phyloP scores from a whole-genome alignment of 2,113 vertebrate species.

The Pomatostomus ruficeps region DNA sequence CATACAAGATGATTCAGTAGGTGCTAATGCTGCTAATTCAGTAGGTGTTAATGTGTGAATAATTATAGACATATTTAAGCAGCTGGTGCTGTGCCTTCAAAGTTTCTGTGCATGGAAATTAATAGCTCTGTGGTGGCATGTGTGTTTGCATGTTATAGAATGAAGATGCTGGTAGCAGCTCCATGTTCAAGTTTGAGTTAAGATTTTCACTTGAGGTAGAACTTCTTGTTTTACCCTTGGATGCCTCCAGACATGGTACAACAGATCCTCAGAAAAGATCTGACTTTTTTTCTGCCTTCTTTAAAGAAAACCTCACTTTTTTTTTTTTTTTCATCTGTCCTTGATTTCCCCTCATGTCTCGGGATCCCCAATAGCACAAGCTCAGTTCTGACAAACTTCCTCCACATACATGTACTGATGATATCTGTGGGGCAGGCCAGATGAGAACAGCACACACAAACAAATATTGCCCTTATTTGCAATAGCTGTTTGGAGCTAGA shows the following conservation, averaged over 20 bases:
- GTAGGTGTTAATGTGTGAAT: constrained; percentile 68
- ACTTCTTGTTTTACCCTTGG: not conserved
- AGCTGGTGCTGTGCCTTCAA: constrained; percentile 48
- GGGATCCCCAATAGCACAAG: not conserved
- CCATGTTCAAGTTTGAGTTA: not conserved
- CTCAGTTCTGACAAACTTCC: not conserved
- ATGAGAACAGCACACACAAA: not conserved
- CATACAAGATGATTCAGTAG: constrained; percentile 59
- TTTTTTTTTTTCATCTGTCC: not conserved
- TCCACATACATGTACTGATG: fast-evolving
- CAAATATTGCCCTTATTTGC: not conserved
- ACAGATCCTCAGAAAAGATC: not conserved
- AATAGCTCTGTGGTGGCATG: constrained; percentile 30
- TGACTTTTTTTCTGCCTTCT: not conserved
- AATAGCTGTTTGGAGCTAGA: not conserved
- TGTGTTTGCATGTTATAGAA: constrained; percentile 20
- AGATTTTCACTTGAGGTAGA: not conserved
- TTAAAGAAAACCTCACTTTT: not conserved
- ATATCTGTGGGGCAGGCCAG: not conserved
- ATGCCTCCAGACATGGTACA: not conserved
- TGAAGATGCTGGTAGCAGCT: not conserved
- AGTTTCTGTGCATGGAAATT: constrained; percentile 43
- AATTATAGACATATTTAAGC: constrained; percentile 70
- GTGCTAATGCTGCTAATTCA: constrained; percentile 67
- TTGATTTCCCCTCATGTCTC: not conserved